phyloP scores from a whole-genome alignment of 37 sponge, comb jelly and placozoan species.

The Theonella swinhoei region DNA sequence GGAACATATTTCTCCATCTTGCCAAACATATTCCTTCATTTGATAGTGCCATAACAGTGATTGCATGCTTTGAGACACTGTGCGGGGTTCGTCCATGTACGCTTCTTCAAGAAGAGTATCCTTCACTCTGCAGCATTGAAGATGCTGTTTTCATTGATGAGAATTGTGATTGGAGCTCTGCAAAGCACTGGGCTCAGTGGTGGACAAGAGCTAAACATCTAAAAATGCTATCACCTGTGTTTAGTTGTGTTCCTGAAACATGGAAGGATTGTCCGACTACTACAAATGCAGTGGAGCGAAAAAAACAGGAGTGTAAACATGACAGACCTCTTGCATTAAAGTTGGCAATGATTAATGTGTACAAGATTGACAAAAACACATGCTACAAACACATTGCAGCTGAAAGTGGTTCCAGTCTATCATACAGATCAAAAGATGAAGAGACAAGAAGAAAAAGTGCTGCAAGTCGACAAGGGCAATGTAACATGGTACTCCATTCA shows the following conservation, averaged over 20 bases:
- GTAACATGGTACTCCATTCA: neutral
- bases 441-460: neutral
- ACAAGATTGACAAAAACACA: neutral
- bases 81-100: neutral
- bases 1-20: conserved; percentile 5
- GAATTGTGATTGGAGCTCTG: neutral
- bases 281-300: conserved; percentile 31
- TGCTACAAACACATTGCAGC: conserved; percentile 11
- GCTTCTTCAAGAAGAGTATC: neutral
- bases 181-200: no score
- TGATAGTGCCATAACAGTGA: neutral
- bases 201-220: conserved; percentile 7
- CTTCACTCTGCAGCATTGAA: neutral
- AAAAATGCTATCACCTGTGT: conserved; percentile 5
- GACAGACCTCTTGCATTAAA: conserved; percentile 1
- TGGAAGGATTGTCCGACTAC: neutral
- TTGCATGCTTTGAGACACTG: neutral
- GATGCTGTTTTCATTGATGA: neutral
- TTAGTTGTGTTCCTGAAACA: neutral
- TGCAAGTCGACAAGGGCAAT: neutral
- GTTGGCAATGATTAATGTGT: neutral
- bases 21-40: conserved; percentile 1
- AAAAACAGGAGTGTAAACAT: neutral
- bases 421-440: conserved; percentile 6
- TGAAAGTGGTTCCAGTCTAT: neutral